A percentile compares a stretch with the other conserved stretches of the same genome.
Conservation (phyloP, 53 echinoderm and acorn worm species). For the Crossaster papposus region DNA sequence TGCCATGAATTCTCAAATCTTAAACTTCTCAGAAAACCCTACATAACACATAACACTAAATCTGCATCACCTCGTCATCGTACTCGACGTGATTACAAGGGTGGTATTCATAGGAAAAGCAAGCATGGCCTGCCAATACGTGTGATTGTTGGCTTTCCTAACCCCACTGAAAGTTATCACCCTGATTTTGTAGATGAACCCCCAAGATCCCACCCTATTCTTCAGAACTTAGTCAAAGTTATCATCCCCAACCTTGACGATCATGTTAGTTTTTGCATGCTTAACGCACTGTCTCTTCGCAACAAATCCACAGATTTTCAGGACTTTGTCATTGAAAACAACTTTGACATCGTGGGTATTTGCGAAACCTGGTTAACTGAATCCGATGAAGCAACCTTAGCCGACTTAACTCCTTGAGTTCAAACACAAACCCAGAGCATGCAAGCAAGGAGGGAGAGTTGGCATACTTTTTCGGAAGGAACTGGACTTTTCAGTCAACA, state of each 20-base stretch:
- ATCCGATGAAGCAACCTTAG: not conserved
- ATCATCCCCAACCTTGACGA: not conserved
- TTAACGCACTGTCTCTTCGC: not conserved
- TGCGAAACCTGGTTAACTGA: not conserved
- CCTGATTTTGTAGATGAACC: slow-evolving; percentile 11
- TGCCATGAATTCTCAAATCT: not conserved
- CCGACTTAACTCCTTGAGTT: not conserved
- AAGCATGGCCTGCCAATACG: not conserved
- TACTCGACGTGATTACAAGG: slow-evolving; percentile 16
- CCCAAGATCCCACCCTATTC: not conserved
- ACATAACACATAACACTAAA: not conserved
- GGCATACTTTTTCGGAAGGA: not conserved
- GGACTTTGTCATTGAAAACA: not conserved
- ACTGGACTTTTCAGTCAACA: not conserved
- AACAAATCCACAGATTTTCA: not conserved
- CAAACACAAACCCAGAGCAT: not conserved
- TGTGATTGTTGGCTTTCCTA: not conserved
- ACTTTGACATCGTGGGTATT: not conserved
- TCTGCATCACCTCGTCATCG: not conserved
- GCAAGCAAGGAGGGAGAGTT: not conserved
- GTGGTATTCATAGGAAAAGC: not conserved
- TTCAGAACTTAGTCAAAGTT: not conserved
- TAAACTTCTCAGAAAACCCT: not conserved
- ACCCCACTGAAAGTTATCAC: not conserved
- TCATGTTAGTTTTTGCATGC: slow-evolving; percentile 4